Percentiles rank a stretch among this genome's conserved stretches.
Conservation (phyloP, 2,113 vertebrate species). For the Ceyx cyanopectus region DNA sequence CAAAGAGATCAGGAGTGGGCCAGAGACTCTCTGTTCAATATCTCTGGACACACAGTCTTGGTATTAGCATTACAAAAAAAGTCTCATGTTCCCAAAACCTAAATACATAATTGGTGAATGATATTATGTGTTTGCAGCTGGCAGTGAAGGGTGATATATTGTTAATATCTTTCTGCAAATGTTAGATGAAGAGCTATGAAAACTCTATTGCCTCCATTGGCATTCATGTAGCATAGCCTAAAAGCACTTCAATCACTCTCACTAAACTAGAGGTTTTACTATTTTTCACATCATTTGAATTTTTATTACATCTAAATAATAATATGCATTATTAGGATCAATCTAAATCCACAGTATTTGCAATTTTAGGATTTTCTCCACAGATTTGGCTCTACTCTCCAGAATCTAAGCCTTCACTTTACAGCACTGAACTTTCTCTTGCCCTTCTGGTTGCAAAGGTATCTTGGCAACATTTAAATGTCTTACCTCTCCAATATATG, state of each 20-base stretch:
- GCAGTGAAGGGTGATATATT: constrained; percentile 70
- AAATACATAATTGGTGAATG: constrained; percentile 79
- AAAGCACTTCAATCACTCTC: constrained; percentile 66
- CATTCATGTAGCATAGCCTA: constrained; percentile 70
- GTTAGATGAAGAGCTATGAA: constrained; percentile 71
- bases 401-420: constrained; percentile 63
- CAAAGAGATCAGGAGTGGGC: constrained; percentile 26
- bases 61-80: constrained; percentile 73
- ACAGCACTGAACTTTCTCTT: constrained; percentile 63
- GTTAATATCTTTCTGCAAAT: constrained; percentile 73
- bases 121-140: constrained; percentile 72
- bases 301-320: constrained; percentile 79
- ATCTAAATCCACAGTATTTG: constrained; percentile 69
- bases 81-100: constrained; percentile 68
- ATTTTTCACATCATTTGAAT: constrained; percentile 73
- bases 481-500: constrained; percentile 11
- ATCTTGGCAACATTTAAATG: constrained; percentile 56
- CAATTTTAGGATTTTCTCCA: constrained; percentile 71
- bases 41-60: constrained; percentile 46
- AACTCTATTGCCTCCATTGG: constrained; percentile 65
- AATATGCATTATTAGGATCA: constrained; percentile 78
- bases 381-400: constrained; percentile 56
- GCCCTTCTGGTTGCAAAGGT: constrained; percentile 40
- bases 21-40: neutral
- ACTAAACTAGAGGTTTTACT: constrained; percentile 74